A percentile compares a stretch with the other conserved stretches of the same genome.
Evolutionary conservation across 2,888 invertebrate species (phyloP).

Genomic region (Protophormia terraenovae): DNA sequence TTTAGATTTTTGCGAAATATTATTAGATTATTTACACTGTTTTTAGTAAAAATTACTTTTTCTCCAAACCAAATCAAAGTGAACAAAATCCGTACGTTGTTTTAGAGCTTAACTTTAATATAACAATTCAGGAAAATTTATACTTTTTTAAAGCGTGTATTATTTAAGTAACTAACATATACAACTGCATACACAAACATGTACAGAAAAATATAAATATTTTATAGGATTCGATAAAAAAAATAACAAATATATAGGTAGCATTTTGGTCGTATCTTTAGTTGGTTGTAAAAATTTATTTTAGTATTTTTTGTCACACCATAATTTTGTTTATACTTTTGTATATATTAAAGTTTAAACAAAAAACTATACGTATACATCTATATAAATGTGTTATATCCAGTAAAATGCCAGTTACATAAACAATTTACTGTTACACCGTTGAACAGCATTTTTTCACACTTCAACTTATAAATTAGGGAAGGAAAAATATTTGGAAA

Average conservation of each 20-base stretch:
- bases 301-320: background rate
- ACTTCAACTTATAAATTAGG: too few species aligned
- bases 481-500: too few species aligned
- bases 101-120: background rate
- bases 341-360: background rate
- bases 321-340: background rate
- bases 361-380: background rate
- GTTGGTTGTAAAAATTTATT: background rate
- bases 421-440: background rate
- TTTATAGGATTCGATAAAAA: slow-evolving; percentile 2
- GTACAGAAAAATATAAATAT: slow-evolving; percentile 1
- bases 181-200: background rate
- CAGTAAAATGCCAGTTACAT: background rate
- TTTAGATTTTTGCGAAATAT: too few species aligned
- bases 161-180: background rate
- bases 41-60: background rate
- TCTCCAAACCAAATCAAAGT: background rate
- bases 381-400: background rate
- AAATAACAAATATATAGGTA: background rate
- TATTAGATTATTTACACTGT: too few species aligned
- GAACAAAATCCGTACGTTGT: background rate
- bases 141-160: background rate
- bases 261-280: background rate
- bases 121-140: background rate
- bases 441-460: too few species aligned